A percentile compares a stretch with the other conserved stretches of the same genome.
Evolutionary conservation across 2,113 vertebrate genomes (phyloP).

Genomic region (Cyphotilapia sp.): DNA sequence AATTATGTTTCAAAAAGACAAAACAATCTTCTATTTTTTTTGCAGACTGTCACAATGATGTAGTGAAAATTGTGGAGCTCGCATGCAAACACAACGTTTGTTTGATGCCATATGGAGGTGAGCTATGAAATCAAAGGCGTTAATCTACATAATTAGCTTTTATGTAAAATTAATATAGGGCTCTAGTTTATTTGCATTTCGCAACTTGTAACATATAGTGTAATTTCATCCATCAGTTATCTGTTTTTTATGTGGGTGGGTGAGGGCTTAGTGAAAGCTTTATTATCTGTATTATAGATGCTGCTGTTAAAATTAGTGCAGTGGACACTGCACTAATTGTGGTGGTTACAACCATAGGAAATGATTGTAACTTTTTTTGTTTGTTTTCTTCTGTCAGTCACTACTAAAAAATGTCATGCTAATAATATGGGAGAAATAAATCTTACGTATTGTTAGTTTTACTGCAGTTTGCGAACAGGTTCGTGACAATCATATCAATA

Average conservation of each 20-base stretch:
- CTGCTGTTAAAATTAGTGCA: neutral
- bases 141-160: neutral
- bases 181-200: neutral
- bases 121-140: constrained; percentile 38
- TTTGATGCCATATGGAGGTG: constrained; percentile 96
- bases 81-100: constrained; percentile 93
- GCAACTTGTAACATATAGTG: neutral
- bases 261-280: neutral
- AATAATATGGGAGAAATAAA: neutral
- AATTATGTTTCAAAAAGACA: neutral
- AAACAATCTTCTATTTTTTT: neutral
- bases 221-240: neutral
- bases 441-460: neutral
- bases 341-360: neutral
- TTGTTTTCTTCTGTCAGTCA: neutral
- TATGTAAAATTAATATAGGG: neutral
- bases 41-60: constrained; percentile 89
- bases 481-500: neutral
- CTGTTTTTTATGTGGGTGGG: neutral
- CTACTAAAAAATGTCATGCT: neutral
- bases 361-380: neutral
- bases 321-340: neutral
- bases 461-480: neutral
- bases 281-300: neutral
- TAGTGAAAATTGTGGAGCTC: constrained; percentile 93